Base-by-base conservation (phyloP, 1,140 invertebrate genomes). In the Ceratoteleas bidentatus region DNA sequence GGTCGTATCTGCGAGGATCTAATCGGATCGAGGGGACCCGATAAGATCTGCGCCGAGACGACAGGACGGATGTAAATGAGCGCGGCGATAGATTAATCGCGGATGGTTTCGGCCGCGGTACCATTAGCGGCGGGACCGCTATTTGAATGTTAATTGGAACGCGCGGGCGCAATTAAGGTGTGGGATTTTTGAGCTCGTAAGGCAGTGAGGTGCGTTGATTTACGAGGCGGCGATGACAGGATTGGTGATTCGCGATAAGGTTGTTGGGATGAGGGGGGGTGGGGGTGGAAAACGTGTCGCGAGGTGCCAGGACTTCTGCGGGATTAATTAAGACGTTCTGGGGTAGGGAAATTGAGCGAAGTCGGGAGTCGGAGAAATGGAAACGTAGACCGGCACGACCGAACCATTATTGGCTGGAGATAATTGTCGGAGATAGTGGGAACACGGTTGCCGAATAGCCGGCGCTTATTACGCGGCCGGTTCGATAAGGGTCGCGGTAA, bases 311-410 rank as follows among this genome's bases (percentile, higher is more conserved):
- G 11, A 60, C 69, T 84, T 84, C 77, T 78, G 78, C 45, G n/a
- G 74, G 74, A 77, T 83, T 81, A 85, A 85, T 85, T 83, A 83
- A 83, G 81, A 83, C 77, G 68, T 83, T 78, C 66, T 83, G 57
- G 53, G 49, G 69, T 56, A 57, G 61, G 81, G 65, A 53, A 62
- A 66, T 56, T 73, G 58, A 65, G 56, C 54, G 34, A 16, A 73
- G 78, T 56, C 60, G 64, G 58, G 7, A 15, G 58, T 33, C 50
- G 11, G 40, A 81, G 73, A 80, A 77, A 83, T 75, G 73, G 70
- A 85, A 83, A 72, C 72, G 76, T 68, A 74, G 76, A 69, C 70
- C 64, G 40, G 69, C 75, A 45, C 38, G 75, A 72, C 64, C 74
- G 66, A 74, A 61, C 84, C 65, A 64, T 85, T 84, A 81, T 75